Evolutionary conservation across 1,140 invertebrate genomes (phyloP).

Genomic region (Aethina tumida): DNA sequence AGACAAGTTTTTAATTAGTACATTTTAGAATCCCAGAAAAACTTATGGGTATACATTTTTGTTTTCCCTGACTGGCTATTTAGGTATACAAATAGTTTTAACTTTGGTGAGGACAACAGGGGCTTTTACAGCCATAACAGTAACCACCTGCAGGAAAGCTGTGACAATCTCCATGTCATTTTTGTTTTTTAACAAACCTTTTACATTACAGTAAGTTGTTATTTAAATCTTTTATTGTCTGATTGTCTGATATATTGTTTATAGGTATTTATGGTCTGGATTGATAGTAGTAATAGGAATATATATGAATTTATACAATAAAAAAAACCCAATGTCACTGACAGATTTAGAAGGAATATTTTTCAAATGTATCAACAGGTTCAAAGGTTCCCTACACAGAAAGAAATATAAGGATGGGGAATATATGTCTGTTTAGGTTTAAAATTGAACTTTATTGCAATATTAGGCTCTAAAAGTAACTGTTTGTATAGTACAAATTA

Average conservation of each 20-base stretch:
- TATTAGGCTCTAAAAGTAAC: too few species aligned
- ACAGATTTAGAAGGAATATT: slow-evolving; percentile 28
- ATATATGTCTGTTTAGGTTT: too few species aligned
- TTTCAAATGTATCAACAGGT: too few species aligned
- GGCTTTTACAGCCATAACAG: slow-evolving; percentile 84
- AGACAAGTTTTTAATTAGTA: slow-evolving; percentile 4
- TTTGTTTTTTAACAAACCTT: slow-evolving; percentile 88
- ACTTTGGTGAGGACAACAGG: slow-evolving; percentile 78
- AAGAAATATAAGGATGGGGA: too few species aligned
- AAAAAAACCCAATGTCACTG: slow-evolving; percentile 44
- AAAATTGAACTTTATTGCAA: too few species aligned
- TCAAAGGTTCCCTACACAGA: too few species aligned
- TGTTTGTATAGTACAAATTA: too few species aligned
- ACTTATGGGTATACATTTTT: slow-evolving; percentile 80
- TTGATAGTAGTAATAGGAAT: slow-evolving; percentile 78
- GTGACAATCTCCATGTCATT: slow-evolving; percentile 89
- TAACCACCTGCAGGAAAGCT: slow-evolving; percentile 80
- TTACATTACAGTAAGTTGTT: slow-evolving; percentile 79
- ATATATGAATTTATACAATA: slow-evolving; percentile 83
- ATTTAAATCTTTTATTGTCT: slow-evolving; percentile 17
- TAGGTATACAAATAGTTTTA: slow-evolving; percentile 86
- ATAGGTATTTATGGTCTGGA: slow-evolving; percentile 84
- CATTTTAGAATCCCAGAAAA: slow-evolving; percentile 55
- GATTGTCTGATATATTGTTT: slow-evolving; percentile 28
- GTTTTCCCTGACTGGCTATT: slow-evolving; percentile 81